phyloP scores from a whole-genome alignment of 1,140 invertebrate species.

The Harpegnathos saltator region DNA sequence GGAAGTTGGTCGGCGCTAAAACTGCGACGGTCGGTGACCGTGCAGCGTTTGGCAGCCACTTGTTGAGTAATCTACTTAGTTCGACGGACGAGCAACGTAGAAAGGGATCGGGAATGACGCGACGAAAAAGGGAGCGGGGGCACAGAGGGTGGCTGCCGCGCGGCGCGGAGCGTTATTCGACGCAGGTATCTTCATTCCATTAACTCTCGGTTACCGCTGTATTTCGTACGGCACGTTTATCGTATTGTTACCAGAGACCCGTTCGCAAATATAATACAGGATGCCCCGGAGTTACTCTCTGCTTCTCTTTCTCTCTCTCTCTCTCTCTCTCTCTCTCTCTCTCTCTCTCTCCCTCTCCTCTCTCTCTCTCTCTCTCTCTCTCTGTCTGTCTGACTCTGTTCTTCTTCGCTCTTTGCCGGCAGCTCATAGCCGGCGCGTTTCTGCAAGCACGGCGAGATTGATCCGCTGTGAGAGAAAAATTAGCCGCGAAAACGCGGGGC shows the following conservation, averaged over 20 bases:
- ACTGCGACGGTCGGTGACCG: constrained; percentile 76
- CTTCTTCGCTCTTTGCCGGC: background rate
- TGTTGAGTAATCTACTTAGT: constrained; percentile 86
- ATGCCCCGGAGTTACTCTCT: background rate
- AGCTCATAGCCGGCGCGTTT: background rate
- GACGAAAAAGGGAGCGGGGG: constrained; percentile 53
- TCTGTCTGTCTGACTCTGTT: no score
- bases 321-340: no score
- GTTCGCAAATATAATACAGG: background rate
- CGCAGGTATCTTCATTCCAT: constrained; percentile 45
- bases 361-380: no score
- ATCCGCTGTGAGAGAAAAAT: no score
- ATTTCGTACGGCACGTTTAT: constrained; percentile 27
- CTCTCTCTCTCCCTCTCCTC: no score
- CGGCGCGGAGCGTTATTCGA: constrained; percentile 1
- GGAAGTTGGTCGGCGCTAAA: constrained; percentile 71
- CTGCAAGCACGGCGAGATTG: no score
- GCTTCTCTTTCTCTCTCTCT: constrained; percentile 26
- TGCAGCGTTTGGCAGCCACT: constrained; percentile 83
- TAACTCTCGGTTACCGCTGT: constrained; percentile 43
- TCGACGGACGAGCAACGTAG: constrained; percentile 74
- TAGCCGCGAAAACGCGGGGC: no score
- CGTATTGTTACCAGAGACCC: constrained; percentile 33
- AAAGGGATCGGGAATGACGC: constrained; percentile 58
- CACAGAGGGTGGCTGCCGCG: no score